These are phyloP conservation scores for Strix uralensis DNA, from an alignment of 2,113 vertebrate genomes.

Conservation along the genomic window DNA sequence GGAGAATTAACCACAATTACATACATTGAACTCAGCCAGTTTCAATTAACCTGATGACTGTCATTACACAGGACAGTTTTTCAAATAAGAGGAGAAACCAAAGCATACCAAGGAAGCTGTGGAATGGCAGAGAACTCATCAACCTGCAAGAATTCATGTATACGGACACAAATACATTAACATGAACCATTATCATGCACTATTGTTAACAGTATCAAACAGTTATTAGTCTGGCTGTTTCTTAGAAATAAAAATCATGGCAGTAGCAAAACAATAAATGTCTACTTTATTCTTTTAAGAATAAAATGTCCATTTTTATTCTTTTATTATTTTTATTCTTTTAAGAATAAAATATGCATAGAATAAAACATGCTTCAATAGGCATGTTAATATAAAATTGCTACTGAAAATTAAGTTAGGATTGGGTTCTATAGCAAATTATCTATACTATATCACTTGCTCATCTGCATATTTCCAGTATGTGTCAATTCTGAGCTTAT, in stretches of 20 bases:
- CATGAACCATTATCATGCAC: not conserved
- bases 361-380: not conserved
- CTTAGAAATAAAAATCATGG: not conserved
- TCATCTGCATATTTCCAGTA: not conserved
- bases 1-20: not conserved
- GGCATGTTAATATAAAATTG: not conserved
- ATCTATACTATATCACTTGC: not conserved
- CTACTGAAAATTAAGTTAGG: not conserved
- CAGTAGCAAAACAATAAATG: not conserved
- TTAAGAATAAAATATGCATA: not conserved
- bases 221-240: not conserved
- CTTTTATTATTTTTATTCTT: not conserved
- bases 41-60: not conserved
- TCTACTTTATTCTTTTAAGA: not conserved
- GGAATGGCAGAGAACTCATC: not conserved
- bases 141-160: not conserved
- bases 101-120: not conserved
- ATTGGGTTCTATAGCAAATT: not conserved
- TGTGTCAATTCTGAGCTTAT: not conserved
- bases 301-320: not conserved
- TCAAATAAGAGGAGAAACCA: not conserved
- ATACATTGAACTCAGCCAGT: not conserved
- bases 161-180: rapidly evolving
- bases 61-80: not conserved
- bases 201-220: not conserved